A percentile compares a stretch with the other conserved stretches of the same genome.
phyloP scores from a whole-genome alignment of 1,140 invertebrate species.

The Caerostris extrusa region DNA sequence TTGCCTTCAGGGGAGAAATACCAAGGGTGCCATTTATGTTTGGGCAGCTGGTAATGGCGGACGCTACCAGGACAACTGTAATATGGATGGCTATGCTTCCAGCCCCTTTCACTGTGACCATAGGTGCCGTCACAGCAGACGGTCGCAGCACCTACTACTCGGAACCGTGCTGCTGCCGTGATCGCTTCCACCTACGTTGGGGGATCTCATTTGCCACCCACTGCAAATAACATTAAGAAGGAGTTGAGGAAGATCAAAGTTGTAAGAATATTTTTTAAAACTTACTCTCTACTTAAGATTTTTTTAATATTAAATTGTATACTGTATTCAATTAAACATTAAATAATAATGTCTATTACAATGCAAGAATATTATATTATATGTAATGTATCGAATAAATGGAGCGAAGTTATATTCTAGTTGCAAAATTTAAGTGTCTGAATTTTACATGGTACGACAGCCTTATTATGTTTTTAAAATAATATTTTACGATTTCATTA shows the following conservation, averaged over 20 bases:
- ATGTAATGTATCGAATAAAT: no score
- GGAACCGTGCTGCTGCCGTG: constrained; percentile 82
- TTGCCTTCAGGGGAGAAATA: constrained; percentile 81
- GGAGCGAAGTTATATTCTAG: no score
- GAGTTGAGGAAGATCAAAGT: constrained; percentile 80
- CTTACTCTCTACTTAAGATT: no score
- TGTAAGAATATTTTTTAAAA: constrained; percentile 76
- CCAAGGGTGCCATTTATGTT: constrained; percentile 82
- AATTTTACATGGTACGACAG: no score
- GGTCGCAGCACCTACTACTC: constrained; percentile 81
- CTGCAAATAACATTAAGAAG: constrained; percentile 48
- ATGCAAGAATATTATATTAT: no score
- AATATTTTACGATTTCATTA: no score
- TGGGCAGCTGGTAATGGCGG: constrained; percentile 84
- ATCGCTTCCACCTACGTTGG: constrained; percentile 82
- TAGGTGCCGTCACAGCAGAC: constrained; percentile 81
- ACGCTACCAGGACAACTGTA: constrained; percentile 81
- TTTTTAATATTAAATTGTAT: no score
- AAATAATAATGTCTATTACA: no score
- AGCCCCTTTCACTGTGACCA: constrained; percentile 81
- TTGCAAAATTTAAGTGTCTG: no score
- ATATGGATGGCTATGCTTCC: constrained; percentile 82
- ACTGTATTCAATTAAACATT: no score
- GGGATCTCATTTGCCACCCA: constrained; percentile 78
- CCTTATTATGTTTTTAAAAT: no score